Conservation (phyloP, 1,140 invertebrate species). For the Coenobita brevimanus region DNA sequence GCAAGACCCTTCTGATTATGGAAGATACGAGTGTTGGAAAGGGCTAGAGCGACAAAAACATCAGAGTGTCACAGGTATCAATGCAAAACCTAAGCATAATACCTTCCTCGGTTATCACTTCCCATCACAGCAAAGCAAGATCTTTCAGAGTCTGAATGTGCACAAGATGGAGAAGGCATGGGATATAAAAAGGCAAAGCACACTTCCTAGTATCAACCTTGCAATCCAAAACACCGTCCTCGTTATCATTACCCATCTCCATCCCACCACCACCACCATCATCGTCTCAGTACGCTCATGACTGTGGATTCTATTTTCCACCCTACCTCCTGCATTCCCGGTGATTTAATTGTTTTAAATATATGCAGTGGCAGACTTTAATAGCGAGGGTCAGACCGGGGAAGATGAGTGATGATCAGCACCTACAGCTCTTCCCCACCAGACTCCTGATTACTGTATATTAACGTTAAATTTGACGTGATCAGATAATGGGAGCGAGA, state of each 20-base stretch:
- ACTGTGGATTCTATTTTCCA: neutral
- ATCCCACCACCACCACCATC: no score
- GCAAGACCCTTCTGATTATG: no score
- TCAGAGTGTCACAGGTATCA: no score
- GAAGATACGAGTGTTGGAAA: no score
- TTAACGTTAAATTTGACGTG: slow-evolving; percentile 41
- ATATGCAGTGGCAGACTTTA: slow-evolving; percentile 33
- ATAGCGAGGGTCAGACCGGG: neutral
- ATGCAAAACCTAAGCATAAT: no score
- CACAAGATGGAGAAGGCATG: neutral
- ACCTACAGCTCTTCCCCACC: slow-evolving; percentile 6
- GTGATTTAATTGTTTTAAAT: slow-evolving; percentile 40
- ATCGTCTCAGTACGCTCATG: no score
- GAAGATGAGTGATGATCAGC: slow-evolving; percentile 23
- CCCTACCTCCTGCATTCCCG: neutral
- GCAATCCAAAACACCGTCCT: no score
- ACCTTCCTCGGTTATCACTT: no score
- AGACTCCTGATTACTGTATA: slow-evolving; percentile 41
- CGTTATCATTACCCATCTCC: no score
- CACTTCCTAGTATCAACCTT: neutral
- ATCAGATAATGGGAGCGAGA: slow-evolving; percentile 24
- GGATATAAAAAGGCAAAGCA: neutral
- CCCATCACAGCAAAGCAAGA: no score
- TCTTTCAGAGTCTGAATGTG: no score
- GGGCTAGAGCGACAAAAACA: no score